Percentiles rank a stretch among this genome's conserved stretches.
Conservation (phyloP, 2,797 vertebrate genomes). For the Sebastolobus alascanus region DNA sequence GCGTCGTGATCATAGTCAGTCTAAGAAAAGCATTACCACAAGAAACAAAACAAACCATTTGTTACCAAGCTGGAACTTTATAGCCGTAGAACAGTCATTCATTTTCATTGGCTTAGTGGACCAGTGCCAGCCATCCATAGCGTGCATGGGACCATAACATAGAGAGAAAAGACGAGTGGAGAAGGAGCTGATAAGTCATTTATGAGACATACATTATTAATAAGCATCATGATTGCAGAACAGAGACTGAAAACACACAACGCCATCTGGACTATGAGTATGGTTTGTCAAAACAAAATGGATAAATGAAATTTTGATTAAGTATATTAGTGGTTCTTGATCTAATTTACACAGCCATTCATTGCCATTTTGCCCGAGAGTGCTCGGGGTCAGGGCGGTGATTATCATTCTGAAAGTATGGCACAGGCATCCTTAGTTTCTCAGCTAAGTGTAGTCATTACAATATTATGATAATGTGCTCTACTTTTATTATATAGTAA, state of each 20-base stretch:
- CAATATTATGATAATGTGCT: slow-evolving; percentile 57
- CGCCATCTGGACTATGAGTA: slow-evolving; percentile 87
- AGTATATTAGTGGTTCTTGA: slow-evolving; percentile 86
- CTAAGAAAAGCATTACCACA: slow-evolving; percentile 27
- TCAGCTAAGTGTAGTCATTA: slow-evolving; percentile 46
- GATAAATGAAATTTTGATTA: slow-evolving; percentile 91
- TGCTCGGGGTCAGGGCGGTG: slow-evolving; percentile 66
- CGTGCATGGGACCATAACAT: slow-evolving; percentile 55
- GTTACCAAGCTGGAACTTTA: slow-evolving; percentile 51
- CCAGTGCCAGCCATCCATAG: slow-evolving; percentile 69
- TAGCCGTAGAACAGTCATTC: slow-evolving; percentile 15
- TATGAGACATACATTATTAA: slow-evolving; percentile 89
- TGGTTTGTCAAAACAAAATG: slow-evolving; percentile 89
- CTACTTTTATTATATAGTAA: slow-evolving; percentile 58
- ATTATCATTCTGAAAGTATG: slow-evolving; percentile 63
- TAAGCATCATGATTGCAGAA: slow-evolving; percentile 86
- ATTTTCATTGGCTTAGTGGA: slow-evolving; percentile 51
- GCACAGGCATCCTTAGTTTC: slow-evolving; percentile 47
- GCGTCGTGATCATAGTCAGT: slow-evolving; percentile 26
- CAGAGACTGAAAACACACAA: slow-evolving; percentile 83
- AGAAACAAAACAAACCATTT: slow-evolving; percentile 53
- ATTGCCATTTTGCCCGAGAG: slow-evolving; percentile 81
- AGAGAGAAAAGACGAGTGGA: slow-evolving; percentile 51
- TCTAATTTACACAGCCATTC: slow-evolving; percentile 85
- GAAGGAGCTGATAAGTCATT: slow-evolving; percentile 84